These are phyloP conservation scores for Seriola rivoliana DNA, from an alignment of 2,113 vertebrate genomes.

Conservation along the genomic window DNA sequence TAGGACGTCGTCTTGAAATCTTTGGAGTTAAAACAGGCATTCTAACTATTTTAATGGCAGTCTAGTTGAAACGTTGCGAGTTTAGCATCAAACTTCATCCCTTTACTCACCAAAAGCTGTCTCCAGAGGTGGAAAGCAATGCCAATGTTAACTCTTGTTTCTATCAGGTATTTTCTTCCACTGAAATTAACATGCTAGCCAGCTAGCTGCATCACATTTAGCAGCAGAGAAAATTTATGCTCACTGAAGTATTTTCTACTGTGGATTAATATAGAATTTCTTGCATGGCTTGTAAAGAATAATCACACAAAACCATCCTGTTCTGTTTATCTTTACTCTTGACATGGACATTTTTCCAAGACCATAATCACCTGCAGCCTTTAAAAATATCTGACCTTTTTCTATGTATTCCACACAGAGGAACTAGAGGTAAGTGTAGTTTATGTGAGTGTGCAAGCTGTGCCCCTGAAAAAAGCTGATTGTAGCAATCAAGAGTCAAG, in stretches of 20 bases:
- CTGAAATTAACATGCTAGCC: no score
- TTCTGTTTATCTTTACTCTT: background rate
- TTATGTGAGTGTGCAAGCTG: constrained; percentile 48
- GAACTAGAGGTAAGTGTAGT: background rate
- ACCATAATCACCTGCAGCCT: constrained; percentile 5
- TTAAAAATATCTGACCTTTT: background rate
- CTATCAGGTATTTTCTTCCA: no score
- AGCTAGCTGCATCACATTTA: no score
- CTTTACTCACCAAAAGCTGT: no score
- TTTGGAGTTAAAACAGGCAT: no score
- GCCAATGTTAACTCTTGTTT: no score
- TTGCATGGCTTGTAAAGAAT: background rate
- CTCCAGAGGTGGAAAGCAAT: no score
- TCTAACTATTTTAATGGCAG: no score
- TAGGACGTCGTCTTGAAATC: no score
- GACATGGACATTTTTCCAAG: background rate
- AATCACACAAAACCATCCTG: background rate
- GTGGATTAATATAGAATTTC: background rate
- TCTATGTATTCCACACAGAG: background rate
- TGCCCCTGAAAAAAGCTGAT: constrained; percentile 54
- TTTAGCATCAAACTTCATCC: no score
- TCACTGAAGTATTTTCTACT: background rate
- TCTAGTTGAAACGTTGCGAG: no score
- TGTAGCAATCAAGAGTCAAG: constrained; percentile 67
- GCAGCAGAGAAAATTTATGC: no score